Conservation (phyloP, 2,797 vertebrate species). For the Vultur gryphus region DNA sequence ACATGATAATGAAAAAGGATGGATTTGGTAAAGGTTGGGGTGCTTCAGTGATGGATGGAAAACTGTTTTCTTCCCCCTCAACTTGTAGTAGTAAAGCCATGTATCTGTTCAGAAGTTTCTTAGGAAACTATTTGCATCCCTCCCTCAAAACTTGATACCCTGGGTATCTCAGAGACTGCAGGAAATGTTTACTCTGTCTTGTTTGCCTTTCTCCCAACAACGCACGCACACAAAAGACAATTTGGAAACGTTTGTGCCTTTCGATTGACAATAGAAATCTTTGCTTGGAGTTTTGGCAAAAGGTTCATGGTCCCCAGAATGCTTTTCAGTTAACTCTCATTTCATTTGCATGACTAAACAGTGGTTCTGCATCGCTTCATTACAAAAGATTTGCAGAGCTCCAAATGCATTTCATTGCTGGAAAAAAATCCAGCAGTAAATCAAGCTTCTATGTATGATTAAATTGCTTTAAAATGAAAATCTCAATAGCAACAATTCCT, state of each 20-base stretch:
- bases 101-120: not conserved
- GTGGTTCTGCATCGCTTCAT: not conserved
- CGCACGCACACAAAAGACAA: not conserved
- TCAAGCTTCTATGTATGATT: not conserved
- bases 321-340: not conserved
- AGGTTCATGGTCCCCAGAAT: not conserved
- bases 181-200: not conserved
- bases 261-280: slow-evolving; percentile 12
- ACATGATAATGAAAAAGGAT: not conserved
- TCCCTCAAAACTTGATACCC: not conserved
- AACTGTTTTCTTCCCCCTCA: not conserved
- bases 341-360: slow-evolving; percentile 31
- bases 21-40: not conserved
- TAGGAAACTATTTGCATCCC: not conserved
- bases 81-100: not conserved
- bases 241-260: not conserved
- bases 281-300: slow-evolving; percentile 25
- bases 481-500: not conserved
- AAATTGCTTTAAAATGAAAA: not conserved
- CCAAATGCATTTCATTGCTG: not conserved
- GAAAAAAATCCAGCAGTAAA: not conserved
- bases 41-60: not conserved
- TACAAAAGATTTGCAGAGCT: not conserved
- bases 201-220: slow-evolving; percentile 9
- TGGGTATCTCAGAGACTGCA: not conserved